phyloP scores from a whole-genome alignment of 2,888 invertebrate species.

The Acronicta aceris region DNA sequence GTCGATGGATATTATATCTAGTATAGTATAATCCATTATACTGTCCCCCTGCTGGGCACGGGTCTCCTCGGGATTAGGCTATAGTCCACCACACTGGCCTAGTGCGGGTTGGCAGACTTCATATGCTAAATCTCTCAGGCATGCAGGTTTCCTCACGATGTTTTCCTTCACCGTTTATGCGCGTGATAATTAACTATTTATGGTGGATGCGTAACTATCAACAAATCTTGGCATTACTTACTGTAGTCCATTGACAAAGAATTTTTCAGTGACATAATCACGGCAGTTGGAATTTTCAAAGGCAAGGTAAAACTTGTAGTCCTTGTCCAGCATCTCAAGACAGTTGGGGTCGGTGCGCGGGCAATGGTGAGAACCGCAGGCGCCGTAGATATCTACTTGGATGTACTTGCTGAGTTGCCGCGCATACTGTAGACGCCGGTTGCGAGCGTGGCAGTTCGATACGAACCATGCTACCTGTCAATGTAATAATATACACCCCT shows the following conservation, averaged over 20 bases:
- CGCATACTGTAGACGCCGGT: slow-evolving; percentile 96
- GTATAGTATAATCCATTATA: no score
- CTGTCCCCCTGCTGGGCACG: no score
- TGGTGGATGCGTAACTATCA: no score
- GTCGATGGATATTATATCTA: no score
- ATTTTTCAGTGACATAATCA: slow-evolving; percentile 99
- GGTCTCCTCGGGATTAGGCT: no score
- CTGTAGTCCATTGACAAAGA: slow-evolving; percentile 98
- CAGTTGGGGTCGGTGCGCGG: slow-evolving; percentile 95
- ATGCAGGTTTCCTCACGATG: no score
- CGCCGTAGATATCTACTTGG: slow-evolving; percentile 96
- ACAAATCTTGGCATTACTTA: slow-evolving; percentile 80
- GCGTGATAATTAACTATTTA: no score
- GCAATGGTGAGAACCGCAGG: slow-evolving; percentile 95
- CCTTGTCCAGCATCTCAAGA: slow-evolving; percentile 96
- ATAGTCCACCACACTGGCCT: no score
- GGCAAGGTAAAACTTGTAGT: slow-evolving; percentile 98
- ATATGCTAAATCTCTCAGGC: no score
- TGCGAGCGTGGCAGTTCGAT: slow-evolving; percentile 98
- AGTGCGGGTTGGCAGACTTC: no score
- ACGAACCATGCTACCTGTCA: slow-evolving; percentile 98
- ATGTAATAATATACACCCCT: background rate
- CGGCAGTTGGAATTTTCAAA: slow-evolving; percentile 99
- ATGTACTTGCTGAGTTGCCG: slow-evolving; percentile 95
- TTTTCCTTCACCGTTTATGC: no score